Evolutionary conservation across 2,888 invertebrate genomes (phyloP).

Genomic region (Pseudanteris insignis): DNA sequence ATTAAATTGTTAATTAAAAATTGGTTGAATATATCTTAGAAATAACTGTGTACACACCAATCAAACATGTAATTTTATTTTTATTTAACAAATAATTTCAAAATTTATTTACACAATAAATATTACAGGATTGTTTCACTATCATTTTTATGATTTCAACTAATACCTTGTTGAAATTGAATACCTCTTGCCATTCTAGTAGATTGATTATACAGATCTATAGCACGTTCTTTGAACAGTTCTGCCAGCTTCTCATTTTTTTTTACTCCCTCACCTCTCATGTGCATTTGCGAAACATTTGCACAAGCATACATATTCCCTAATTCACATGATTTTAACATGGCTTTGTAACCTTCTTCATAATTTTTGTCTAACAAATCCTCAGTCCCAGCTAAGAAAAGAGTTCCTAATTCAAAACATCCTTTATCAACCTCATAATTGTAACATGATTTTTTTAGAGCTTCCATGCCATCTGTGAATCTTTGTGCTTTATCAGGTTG

Average conservation of each 20-base stretch:
- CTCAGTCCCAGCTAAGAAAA: slow-evolving; percentile 67
- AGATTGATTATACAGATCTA: slow-evolving; percentile 76
- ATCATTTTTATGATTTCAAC: background rate
- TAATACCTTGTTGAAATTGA: slow-evolving; percentile 23
- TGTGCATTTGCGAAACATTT: slow-evolving; percentile 70
- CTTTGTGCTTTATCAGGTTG: slow-evolving; percentile 38
- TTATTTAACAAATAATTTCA: too few relatives aligned
- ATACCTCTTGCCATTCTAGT: slow-evolving; percentile 58
- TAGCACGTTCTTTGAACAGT: slow-evolving; percentile 76
- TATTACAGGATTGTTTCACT: too few relatives aligned
- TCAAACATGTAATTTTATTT: too few relatives aligned
- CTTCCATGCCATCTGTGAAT: slow-evolving; percentile 63
- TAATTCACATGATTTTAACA: slow-evolving; percentile 82
- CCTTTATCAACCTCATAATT: slow-evolving; percentile 72
- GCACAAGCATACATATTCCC: slow-evolving; percentile 89
- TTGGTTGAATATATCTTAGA: too few relatives aligned
- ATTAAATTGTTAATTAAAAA: too few relatives aligned
- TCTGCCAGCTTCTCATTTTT: slow-evolving; percentile 77
- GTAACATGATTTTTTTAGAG: slow-evolving; percentile 69
- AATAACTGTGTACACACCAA: too few relatives aligned
- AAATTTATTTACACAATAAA: too few relatives aligned
- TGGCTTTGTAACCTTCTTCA: slow-evolving; percentile 81
- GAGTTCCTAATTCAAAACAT: slow-evolving; percentile 83
- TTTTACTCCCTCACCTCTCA: slow-evolving; percentile 75
- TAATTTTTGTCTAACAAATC: slow-evolving; percentile 70